Conservation (phyloP, 2,113 vertebrate species). For the Chionomys nivalis region DNA sequence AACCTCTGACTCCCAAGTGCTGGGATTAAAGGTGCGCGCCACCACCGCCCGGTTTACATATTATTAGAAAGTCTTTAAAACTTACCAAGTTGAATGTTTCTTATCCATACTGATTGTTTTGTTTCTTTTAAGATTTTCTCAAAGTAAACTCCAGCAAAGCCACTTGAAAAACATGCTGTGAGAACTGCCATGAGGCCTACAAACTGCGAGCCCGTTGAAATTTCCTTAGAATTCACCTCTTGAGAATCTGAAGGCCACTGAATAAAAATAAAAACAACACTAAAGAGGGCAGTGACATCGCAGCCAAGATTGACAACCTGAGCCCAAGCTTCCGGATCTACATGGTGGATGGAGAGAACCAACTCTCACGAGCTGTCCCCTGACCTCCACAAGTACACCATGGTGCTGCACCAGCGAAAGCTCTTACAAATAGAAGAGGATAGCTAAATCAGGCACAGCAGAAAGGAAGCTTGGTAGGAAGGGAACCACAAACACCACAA, state of each 20-base stretch:
- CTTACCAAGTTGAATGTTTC: slow-evolving; percentile 98
- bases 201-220: slow-evolving; percentile 92
- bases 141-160: slow-evolving; percentile 98
- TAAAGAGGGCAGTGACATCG: neutral
- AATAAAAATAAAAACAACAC: slow-evolving; percentile 55
- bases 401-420: neutral
- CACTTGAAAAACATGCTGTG: slow-evolving; percentile 97
- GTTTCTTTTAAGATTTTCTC: slow-evolving; percentile 99
- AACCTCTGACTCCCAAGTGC: no score
- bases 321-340: neutral
- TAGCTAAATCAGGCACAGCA: neutral
- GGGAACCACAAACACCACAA: neutral
- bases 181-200: slow-evolving; percentile 94
- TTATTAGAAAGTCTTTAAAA: slow-evolving; percentile 55
- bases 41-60: neutral
- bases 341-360: neutral
- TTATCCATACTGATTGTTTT: slow-evolving; percentile 98
- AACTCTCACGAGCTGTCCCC: neutral
- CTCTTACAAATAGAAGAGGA: neutral
- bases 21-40: no score
- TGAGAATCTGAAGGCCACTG: slow-evolving; percentile 95
- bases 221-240: slow-evolving; percentile 85
- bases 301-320: neutral
- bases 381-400: neutral
- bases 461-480: neutral